Percentiles rank a stretch among this genome's conserved stretches.
These are phyloP conservation scores for Drosophila rubida DNA, from an alignment of 2,888 invertebrate genomes.

Conservation along the genomic window DNA sequence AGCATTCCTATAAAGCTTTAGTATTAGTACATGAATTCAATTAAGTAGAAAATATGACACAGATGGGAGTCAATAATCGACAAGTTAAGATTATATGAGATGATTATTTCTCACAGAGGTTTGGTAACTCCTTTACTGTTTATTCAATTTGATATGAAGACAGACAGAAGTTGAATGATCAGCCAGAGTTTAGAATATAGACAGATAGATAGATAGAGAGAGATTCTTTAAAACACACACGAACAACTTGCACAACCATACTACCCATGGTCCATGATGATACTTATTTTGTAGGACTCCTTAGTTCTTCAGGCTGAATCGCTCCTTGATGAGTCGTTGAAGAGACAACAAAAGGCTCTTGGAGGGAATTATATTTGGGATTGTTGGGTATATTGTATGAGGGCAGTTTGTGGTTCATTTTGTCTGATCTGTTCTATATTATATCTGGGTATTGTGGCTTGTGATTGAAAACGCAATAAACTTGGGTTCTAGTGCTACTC, in stretches of 20 bases:
- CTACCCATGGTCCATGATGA: conserved; percentile 74
- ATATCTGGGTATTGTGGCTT: conserved; percentile 23
- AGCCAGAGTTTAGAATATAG: conserved; percentile 59
- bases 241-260: conserved; percentile 74
- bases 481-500: conserved; percentile 55
- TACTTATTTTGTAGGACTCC: conserved; percentile 58
- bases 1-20: conserved; percentile 48
- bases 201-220: conserved; percentile 16
- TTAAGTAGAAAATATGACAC: conserved; percentile 30
- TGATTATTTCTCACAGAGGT: conserved; percentile 48
- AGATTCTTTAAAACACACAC: conserved; percentile 56
- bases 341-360: conserved; percentile 40
- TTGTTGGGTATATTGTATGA: conserved; percentile 33
- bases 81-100: neutral
- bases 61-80: neutral
- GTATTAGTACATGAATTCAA: conserved; percentile 48
- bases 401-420: conserved; percentile 46
- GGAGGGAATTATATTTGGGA: conserved; percentile 37
- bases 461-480: conserved; percentile 48
- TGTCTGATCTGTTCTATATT: conserved; percentile 43
- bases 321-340: conserved; percentile 43
- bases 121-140: conserved; percentile 51
- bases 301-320: conserved; percentile 17
- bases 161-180: conserved; percentile 52
- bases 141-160: conserved; percentile 40